Evolutionary conservation across 1,140 invertebrate species (phyloP), one percentile per base, ranked within the genome.

Genomic region (Palaemon carinicauda): DNA sequence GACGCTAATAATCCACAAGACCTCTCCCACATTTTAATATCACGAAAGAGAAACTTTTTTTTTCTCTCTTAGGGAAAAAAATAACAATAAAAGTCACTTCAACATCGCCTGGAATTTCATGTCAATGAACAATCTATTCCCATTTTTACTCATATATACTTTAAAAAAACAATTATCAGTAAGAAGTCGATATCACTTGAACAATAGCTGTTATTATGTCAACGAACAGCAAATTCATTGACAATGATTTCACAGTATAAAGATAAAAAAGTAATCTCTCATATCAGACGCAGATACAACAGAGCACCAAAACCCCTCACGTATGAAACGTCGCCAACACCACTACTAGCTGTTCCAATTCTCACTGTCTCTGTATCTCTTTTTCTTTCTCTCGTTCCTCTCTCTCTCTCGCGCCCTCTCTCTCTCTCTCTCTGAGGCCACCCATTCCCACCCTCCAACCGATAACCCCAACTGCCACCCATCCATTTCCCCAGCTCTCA

Each of bases 361-460:
- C 69, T 73, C 69, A 31, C 69, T 73, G 27, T 73, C 69, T 65
- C 60, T 65, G 21, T 65, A 21, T 41, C 33, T 41, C 33, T 41
- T 41, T 41, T 9, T 41, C 33, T 73, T 24, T 73, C 69, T 73
- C 69, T 73, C 69, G 21, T 9, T 41, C 33, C 9, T 73, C 69
- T n/a, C 69, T 73, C 69, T 73, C 69, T 73, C 69, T 73, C 69
- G 21, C 71, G 27, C 71, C 31, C 71, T 74, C 71, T 29, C 71
- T 74, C 71, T 74, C 71, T 74, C 71, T 74, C 71, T 74, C 71
- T 31, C 71, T 74, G 24, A 41, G 1, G 2, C 71, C 50, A 17
- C 50, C 29, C 50, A 1, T 31, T 12, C 50, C 71, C 9, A 17
- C n/a, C 21, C 3, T 71, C 31, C 21, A 17, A 9, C 31, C 65